Base-by-base conservation (phyloP, 2,888 invertebrate species). In the Bhutanitis thaidina region DNA sequence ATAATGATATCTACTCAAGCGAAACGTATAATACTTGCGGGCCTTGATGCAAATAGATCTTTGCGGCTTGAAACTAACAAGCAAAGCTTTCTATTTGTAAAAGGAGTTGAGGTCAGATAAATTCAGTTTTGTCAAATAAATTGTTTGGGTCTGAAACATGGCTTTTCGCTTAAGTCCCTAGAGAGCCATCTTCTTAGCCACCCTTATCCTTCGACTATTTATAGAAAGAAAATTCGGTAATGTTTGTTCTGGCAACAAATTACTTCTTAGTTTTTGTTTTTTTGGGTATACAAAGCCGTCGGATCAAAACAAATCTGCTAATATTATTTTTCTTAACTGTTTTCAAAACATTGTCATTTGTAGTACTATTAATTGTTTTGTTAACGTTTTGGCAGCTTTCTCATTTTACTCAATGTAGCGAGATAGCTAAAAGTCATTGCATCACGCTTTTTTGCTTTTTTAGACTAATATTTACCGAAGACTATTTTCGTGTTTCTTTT, bases 11-110 rank as follows among this genome's bases (percentile, higher is more conserved):
- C 15, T 13, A 14, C 14, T 44, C 14, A 36, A 27, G 27, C 27
- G 25, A 20, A 48, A 36, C 36, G 36, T 15, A 25, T 25, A 41
- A 41, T 3, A 14, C 1, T 32, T 32, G 16, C 14, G 35, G 41
- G 15, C 41, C 48, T 48, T 48, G 35, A 16, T 16, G 27, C 3
- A 27, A 29, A 29, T 13, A 48, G 9, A 35, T 36, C 29, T 29
- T 10, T 12, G 16, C 12, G n/a, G 10, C 13, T 8, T 48, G 35
- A 35, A 8, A 36, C 15, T 14, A 36, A 40, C 35, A 39, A 25
- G 29, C 36, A 13, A 35, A 48, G 48, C 48, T 48, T 48, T 48
- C 40, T 48, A 47, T 41, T 40, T 40, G 32, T 39, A 34, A n/a
- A 34, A 34, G 9, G 15, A 13, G 34, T 36, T 13, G 41, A 48